phyloP scores from a whole-genome alignment of 2,888 invertebrate species.

The Amphipoea oculea region DNA sequence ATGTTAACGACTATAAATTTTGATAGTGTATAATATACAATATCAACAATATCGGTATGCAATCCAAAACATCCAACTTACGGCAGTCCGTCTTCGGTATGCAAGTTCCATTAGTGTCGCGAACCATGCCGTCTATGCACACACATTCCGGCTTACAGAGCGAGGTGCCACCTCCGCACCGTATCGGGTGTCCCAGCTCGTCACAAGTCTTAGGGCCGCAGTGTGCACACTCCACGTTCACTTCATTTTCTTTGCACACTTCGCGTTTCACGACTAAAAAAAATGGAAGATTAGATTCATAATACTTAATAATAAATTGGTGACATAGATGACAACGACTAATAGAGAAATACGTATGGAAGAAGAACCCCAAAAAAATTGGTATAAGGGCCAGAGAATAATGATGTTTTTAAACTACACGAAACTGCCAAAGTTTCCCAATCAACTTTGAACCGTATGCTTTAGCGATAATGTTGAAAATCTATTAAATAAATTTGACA shows the following conservation, averaged over 20 bases:
- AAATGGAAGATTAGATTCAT: too few relatives aligned
- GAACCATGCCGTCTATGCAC: slow-evolving; percentile 79
- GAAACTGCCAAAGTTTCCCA: too few relatives aligned
- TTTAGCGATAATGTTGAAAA: too few relatives aligned
- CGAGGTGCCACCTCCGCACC: slow-evolving; percentile 74
- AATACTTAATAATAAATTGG: background rate
- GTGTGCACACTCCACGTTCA: slow-evolving; percentile 75
- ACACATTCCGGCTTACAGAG: slow-evolving; percentile 79
- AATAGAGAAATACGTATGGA: background rate
- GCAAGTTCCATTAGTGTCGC: slow-evolving; percentile 75
- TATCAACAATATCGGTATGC: background rate
- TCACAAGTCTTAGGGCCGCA: slow-evolving; percentile 81
- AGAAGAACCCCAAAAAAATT: background rate
- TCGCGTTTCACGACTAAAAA: slow-evolving; percentile 74
- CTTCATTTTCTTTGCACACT: slow-evolving; percentile 75
- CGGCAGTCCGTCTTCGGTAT: slow-evolving; percentile 76
- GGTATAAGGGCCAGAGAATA: background rate
- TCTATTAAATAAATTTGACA: too few relatives aligned
- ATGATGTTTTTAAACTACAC: background rate
- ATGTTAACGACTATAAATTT: too few relatives aligned
- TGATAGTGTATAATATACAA: too few relatives aligned
- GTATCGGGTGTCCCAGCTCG: slow-evolving; percentile 77
- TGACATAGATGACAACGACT: background rate
- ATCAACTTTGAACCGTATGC: too few relatives aligned
- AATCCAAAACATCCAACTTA: slow-evolving; percentile 62